Evolutionary conservation across 2,888 invertebrate species (phyloP).

Genomic region (Caenorhabditis macrosperma): DNA sequence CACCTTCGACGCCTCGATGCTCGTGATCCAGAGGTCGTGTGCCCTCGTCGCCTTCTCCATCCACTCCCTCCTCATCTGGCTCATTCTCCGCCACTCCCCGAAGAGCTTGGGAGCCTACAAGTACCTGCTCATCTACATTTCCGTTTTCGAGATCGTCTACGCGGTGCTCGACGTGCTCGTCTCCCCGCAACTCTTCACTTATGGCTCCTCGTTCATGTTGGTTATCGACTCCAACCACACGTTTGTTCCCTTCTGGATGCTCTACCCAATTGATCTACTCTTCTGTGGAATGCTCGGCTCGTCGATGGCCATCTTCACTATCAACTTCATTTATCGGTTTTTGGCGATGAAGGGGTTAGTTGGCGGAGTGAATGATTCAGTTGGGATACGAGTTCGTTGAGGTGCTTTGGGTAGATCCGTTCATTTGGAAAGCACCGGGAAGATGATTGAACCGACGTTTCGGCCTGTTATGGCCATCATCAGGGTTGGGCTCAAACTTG

Average conservation of each 20-base stretch:
- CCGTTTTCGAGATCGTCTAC: constrained; percentile 28
- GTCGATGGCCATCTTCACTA: constrained; percentile 42
- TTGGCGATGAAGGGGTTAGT: constrained; percentile 30
- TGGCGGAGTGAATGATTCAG: not conserved
- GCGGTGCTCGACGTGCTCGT: constrained; percentile 29
- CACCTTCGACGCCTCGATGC: not conserved
- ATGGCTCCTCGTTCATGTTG: constrained; percentile 28
- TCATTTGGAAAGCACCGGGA: no score
- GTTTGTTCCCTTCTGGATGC: constrained; percentile 20
- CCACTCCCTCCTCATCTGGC: constrained; percentile 13
- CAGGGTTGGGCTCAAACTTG: no score
- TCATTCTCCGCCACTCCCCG: constrained; percentile 26
- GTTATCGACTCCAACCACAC: constrained; percentile 40
- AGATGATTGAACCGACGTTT: no score
- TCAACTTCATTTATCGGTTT: constrained; percentile 30
- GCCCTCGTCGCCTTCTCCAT: constrained; percentile 9
- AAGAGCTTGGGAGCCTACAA: constrained; percentile 21
- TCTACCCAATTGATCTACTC: constrained; percentile 28
- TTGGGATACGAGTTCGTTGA: not conserved
- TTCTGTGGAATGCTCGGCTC: constrained; percentile 47
- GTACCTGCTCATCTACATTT: constrained; percentile 35
- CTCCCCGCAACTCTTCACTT: constrained; percentile 28
- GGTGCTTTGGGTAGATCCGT: no score
- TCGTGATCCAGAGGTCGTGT: constrained; percentile 4
- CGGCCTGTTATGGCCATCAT: no score